Conservation (phyloP, 2,797 vertebrate genomes). For the Lutra lutra region DNA sequence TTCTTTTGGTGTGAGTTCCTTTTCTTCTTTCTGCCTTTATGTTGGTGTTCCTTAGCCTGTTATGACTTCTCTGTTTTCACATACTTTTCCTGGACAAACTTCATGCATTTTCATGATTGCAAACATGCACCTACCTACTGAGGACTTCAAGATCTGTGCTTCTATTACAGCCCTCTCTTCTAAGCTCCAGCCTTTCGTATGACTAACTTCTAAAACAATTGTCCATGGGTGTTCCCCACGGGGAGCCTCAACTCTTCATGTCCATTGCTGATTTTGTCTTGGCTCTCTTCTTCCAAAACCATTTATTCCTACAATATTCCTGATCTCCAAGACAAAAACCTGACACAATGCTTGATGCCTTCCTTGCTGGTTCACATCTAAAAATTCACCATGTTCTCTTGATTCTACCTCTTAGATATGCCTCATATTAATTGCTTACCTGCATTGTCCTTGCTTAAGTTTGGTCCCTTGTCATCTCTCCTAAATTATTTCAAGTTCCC, state of each 20-base stretch:
- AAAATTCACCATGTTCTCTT: not conserved
- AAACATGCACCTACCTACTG: not conserved
- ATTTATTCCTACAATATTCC: not conserved
- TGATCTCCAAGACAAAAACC: not conserved
- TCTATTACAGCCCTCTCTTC: not conserved
- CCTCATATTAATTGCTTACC: not conserved
- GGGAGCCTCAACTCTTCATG: not conserved
- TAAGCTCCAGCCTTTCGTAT: not conserved
- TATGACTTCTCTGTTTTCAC: not conserved
- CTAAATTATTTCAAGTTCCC: not conserved
- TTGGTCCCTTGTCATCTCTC: not conserved
- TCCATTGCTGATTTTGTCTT: not conserved
- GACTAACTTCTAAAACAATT: not conserved
- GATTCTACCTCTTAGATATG: not conserved
- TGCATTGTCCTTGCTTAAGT: not conserved
- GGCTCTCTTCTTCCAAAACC: not conserved
- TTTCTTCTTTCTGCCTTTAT: not conserved
- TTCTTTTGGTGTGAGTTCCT: not conserved
- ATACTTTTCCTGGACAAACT: not conserved
- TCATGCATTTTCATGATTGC: not conserved
- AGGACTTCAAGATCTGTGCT: not conserved
- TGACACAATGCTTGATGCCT: not conserved
- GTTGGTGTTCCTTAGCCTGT: not conserved
- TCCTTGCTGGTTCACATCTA: not conserved
- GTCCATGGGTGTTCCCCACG: not conserved